Evolutionary conservation across 2,113 vertebrate species (phyloP).

Genomic region (Epinephelus lanceolatus): DNA sequence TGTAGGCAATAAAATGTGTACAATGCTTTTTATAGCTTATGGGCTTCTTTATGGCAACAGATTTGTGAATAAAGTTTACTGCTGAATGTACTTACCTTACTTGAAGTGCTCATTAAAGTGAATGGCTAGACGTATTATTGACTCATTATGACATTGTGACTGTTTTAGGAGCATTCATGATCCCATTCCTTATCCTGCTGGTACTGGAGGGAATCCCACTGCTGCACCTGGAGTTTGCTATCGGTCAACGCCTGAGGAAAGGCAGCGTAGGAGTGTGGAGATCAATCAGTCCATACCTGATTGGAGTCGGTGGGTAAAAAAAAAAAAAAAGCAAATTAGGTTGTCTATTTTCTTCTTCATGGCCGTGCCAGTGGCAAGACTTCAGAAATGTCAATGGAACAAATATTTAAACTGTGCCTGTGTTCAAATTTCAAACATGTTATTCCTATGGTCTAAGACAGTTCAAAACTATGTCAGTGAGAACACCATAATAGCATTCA

Average conservation of each 20-base stretch:
- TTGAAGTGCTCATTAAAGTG: constrained; percentile 5
- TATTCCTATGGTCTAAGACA: too few species aligned
- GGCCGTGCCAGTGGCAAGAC: too few species aligned
- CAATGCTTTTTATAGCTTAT: constrained; percentile 23
- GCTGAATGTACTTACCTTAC: constrained; percentile 3
- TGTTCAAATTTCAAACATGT: too few species aligned
- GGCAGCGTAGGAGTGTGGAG: constrained; percentile 93
- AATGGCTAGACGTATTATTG: background rate
- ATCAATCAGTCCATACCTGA: constrained; percentile 89
- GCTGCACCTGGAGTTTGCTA: constrained; percentile 95
- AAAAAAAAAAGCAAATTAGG: background rate
- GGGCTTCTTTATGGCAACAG: constrained; percentile 4
- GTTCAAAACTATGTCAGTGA: too few species aligned
- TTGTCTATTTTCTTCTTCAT: background rate
- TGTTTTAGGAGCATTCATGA: constrained; percentile 95
- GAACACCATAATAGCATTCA: too few species aligned
- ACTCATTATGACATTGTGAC: constrained; percentile 11
- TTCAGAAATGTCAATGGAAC: background rate
- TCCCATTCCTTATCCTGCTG: constrained; percentile 96
- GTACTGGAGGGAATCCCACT: constrained; percentile 95
- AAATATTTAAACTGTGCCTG: background rate
- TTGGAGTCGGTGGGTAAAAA: constrained; percentile 90
- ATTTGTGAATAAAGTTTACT: background rate
- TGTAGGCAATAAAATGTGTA: constrained; percentile 16
- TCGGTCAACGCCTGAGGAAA: constrained; percentile 93